Base-by-base conservation (phyloP, 2,888 invertebrate genomes). In the Papilio gigon region DNA sequence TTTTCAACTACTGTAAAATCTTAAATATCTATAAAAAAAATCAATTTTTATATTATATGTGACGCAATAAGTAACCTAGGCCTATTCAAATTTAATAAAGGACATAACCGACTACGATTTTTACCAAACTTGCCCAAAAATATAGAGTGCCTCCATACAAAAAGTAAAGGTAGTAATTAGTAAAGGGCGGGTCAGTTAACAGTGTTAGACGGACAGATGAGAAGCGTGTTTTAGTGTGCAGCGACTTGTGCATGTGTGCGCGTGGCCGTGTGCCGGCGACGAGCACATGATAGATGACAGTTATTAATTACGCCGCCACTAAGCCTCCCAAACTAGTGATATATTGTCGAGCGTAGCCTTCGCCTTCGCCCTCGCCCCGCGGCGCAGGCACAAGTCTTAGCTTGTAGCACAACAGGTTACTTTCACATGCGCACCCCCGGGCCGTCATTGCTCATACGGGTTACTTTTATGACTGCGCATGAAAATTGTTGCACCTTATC, bases 271-370 rank as follows among this genome's bases (percentile, higher is more conserved):
- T 30, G 53, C 30, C 6, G 1, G 53, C 17, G 53, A 56, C 53
- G 25, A 3, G 9, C 25, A 42, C n/a, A 35, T 65, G 58, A 65
- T 33, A 44, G 33, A 65, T 65, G 42, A 65, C 25, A 44, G 65
- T 56, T 65, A 65, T 65, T 44, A 65, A 65, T 65, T 65, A 58
- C 30, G 4, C 44, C 22, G 33, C 22, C 58, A 65, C 65, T 58
- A 59, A 44, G 44, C 30, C 27, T 65, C 58, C n/a, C 33, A 58
- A 59, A 22, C 5, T 40, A 22, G 58, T 65, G 65, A 65, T 65
- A n/a, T 58, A 65, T 65, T 30, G 33, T 58, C 0, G 3, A 20
- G 14, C 40, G 37, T 60, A 22, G 14, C n/a, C n/a, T n/a, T n/a
- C 22, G 53, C 30, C 30, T 30, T 3, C 53, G n/a, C 14, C 27